Evolutionary conservation across 2,888 invertebrate species (phyloP), one percentile per base, ranked within the genome.

Genomic region (Phortica magna): DNA sequence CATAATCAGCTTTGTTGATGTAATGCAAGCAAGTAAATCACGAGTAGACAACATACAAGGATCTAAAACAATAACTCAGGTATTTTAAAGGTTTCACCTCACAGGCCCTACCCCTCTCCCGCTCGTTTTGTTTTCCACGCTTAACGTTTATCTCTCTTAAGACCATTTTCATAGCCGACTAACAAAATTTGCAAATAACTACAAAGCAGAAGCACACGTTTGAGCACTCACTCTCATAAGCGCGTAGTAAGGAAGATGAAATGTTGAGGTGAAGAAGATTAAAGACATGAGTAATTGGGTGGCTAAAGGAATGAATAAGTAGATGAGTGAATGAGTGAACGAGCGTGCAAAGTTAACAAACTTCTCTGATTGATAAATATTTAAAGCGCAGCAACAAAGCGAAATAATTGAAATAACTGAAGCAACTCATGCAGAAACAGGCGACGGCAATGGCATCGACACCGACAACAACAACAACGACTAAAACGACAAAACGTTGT

Each of bases 341-440:
- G 80, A 75, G 71, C 78, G 81, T 76, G 80, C 79, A 87, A 89
- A 88, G 89, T 87, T 88, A 90, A 89, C 90, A 90, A 90, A 91
- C 89, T 90, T 86, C 81, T 82, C 86, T 90, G 90, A 91, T 92
- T 92, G 90, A 91, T 91, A 91, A 92, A 91, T 91, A 92, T 92
- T 91, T 91, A 91, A 92, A 87, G 86, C 88, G 87, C 88, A 88
- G 83, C 85, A 91, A 89, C 91, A 91, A 90, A 89, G 91, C 90
- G 88, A 91, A 92, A 90, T 92, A 91, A 92, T 91, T 92, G 91
- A 92, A 92, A 91, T 91, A 91, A 91, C 90, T 91, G 90, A 91
- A 90, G 89, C 90, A 88, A 86, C 84, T 83, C 81, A 83, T 81
- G 81, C 81, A 81, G 81, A 81, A 84, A 78, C 61, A 22, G 79